Conservation (phyloP, 2,888 invertebrate species). For the Cheilosia scutellata region DNA sequence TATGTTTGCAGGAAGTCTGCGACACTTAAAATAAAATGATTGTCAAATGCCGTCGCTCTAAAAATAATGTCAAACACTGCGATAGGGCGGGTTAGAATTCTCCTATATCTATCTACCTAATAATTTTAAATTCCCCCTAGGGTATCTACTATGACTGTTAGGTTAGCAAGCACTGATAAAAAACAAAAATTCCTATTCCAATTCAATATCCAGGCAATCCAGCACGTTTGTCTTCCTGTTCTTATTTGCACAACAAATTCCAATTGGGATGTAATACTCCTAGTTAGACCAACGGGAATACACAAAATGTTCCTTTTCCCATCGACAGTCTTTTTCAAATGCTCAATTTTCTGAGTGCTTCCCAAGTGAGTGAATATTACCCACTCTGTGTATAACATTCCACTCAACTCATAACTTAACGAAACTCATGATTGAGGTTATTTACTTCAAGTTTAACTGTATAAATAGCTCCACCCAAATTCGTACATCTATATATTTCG, state of each 20-base stretch:
- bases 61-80: no score
- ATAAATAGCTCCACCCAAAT: conserved; percentile 60
- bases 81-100: no score
- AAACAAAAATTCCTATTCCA: no score
- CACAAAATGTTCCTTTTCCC: conserved; percentile 10
- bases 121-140: no score
- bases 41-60: no score
- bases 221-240: no score
- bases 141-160: no score
- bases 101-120: no score
- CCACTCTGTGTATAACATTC: neutral
- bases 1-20: no score
- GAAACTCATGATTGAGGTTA: conserved; percentile 53
- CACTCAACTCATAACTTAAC: conserved; percentile 67
- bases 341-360: conserved; percentile 37
- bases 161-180: no score
- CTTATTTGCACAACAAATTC: neutral
- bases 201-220: no score
- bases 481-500: neutral
- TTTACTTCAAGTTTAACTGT: conserved; percentile 28
- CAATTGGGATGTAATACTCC: conserved; percentile 22
- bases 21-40: no score
- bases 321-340: conserved; percentile 1
- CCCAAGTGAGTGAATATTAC: neutral
- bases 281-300: neutral